Evolutionary conservation across 2,797 vertebrate genomes (phyloP), one percentile per base, ranked within the genome.

Genomic region (Crenuchus spilurus): DNA sequence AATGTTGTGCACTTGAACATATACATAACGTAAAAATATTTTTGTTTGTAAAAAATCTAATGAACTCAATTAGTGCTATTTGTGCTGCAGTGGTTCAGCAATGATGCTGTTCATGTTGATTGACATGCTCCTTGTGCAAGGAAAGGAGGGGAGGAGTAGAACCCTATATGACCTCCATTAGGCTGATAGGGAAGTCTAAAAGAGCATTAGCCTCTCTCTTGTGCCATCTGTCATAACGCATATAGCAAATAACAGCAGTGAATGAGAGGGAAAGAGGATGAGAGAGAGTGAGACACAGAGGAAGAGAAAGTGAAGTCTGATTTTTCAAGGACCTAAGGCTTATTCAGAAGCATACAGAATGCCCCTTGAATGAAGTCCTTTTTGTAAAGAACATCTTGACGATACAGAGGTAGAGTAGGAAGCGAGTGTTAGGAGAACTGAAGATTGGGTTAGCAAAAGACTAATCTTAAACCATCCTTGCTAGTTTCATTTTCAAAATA

Each of bases 161-260:
- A 91, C 91, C 91, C 92, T 86, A 87, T 86, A 91, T 93, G 91
- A 93, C 92, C 91, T 93, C 92, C 92, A 94, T 94, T 94, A 94
- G 89, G 90, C 89, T 87, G 92, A 94, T 84, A 89, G 91, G 87
- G 89, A 74, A 89, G 88, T 89, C 90, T 88, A 92, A 93, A 93
- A 92, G 90, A 92, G 89, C 91, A 90, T 89, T 86, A 91, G 87
- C 87, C 88, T 89, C 90, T 90, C 90, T 87, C 87, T 89, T 87
- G 85, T 90, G 87, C 94, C 93, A 94, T 95, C 94, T 94, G 94
- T 94, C 93, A 94, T 93, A 93, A 94, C 86, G 90, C 91, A 90
- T 91, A 92, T 93, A 89, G 89, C 90, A 91, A 92, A 92, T 91
- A 92, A 92, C 87, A 89, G 90, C 91, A 85, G 90, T 91, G 80